A percentile compares a stretch with the other conserved stretches of the same genome.
Evolutionary conservation across 2,113 vertebrate genomes (phyloP).

Genomic region (Procapra przewalskii): DNA sequence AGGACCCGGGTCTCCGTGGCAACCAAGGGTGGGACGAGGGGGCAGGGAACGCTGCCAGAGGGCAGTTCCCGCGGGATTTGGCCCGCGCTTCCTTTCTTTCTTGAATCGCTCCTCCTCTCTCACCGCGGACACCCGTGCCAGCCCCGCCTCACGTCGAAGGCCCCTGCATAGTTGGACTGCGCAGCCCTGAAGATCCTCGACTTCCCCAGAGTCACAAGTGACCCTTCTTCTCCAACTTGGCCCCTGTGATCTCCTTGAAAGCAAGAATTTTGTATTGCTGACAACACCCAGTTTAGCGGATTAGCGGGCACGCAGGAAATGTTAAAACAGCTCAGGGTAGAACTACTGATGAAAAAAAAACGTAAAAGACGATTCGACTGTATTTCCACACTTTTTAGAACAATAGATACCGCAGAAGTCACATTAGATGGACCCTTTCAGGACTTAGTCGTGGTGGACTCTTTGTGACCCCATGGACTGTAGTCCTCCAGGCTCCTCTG

Average conservation of each 20-base stretch:
- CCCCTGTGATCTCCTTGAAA: neutral
- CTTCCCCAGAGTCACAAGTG: neutral
- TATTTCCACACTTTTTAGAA: neutral
- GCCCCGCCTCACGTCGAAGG: accelerated
- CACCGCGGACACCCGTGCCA: accelerated
- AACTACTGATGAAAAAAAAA: neutral
- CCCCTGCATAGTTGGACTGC: accelerated
- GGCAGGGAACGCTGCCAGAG: accelerated
- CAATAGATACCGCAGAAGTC: neutral
- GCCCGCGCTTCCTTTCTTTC: accelerated
- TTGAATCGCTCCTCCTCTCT: accelerated
- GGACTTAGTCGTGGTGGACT: neutral
- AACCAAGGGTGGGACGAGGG: neutral
- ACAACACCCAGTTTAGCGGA: neutral
- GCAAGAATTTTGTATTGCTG: neutral
- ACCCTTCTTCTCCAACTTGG: neutral
- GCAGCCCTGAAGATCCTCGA: neutral
- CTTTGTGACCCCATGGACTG: neutral
- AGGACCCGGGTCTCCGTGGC: neutral
- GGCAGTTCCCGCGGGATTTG: neutral
- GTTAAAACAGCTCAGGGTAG: neutral
- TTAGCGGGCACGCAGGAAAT: neutral
- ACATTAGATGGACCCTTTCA: neutral
- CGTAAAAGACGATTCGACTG: neutral
- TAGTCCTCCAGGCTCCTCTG: neutral